Conservation (phyloP, 2,797 vertebrate species). For the Epinephelus coioides region DNA sequence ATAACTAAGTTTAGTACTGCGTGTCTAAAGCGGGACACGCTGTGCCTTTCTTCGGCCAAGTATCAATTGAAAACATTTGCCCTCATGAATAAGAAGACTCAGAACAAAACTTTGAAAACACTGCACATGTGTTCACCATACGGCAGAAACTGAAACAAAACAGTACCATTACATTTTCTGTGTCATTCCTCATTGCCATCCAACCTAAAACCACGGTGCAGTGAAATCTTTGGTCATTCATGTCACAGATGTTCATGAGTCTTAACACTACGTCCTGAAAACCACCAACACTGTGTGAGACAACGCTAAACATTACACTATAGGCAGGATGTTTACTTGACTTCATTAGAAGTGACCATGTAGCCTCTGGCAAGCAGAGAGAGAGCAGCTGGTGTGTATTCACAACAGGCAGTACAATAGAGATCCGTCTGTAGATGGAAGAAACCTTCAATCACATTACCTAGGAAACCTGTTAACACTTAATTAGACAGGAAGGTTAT, state of each 20-base stretch:
- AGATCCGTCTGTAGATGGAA: slow-evolving; percentile 20
- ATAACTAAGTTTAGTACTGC: slow-evolving; percentile 52
- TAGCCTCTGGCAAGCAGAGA: slow-evolving; percentile 48
- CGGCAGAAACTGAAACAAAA: slow-evolving; percentile 45
- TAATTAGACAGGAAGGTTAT: slow-evolving; percentile 7
- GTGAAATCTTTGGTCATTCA: slow-evolving; percentile 32
- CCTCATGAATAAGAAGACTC: slow-evolving; percentile 46
- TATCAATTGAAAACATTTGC: slow-evolving; percentile 71
- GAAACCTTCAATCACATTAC: slow-evolving; percentile 30
- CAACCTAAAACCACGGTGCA: slow-evolving; percentile 26
- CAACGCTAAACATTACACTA: slow-evolving; percentile 40
- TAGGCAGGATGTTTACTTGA: slow-evolving; percentile 65
- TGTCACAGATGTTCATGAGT: slow-evolving; percentile 41
- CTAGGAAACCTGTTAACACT: slow-evolving; percentile 18
- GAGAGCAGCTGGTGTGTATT: slow-evolving; percentile 48
- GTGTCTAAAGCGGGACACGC: slow-evolving; percentile 48
- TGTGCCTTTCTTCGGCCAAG: slow-evolving; percentile 66
- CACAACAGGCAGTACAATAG: slow-evolving; percentile 40
- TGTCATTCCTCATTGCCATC: slow-evolving; percentile 49
- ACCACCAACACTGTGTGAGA: slow-evolving; percentile 31
- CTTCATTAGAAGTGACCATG: slow-evolving; percentile 54
- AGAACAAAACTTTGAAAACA: slow-evolving; percentile 55
- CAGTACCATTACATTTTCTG: slow-evolving; percentile 23
- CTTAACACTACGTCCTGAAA: slow-evolving; percentile 24
- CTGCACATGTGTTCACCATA: slow-evolving; percentile 75